Evolutionary conservation across 2,888 invertebrate genomes (phyloP).

Genomic region (Epirrhoe tristata): DNA sequence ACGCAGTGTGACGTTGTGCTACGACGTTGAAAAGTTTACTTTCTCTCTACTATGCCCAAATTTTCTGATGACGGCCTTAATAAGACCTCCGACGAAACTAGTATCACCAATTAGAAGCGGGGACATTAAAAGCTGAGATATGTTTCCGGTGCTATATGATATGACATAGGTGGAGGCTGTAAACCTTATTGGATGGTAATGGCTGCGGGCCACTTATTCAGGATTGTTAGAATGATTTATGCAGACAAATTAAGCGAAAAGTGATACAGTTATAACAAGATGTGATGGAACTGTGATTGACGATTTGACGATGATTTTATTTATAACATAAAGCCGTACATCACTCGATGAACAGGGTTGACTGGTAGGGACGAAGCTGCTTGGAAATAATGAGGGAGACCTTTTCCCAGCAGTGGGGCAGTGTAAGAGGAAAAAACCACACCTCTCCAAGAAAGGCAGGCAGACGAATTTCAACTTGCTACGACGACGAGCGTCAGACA

Average conservation of each 20-base stretch:
- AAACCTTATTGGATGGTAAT: slow-evolving; percentile 47
- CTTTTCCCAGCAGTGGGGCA: too few species aligned
- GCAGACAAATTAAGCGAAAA: slow-evolving; percentile 25
- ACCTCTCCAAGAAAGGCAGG: too few species aligned
- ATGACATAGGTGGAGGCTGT: slow-evolving; percentile 42
- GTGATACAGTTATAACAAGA: slow-evolving; percentile 21
- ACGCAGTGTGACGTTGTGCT: neutral
- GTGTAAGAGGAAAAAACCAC: too few species aligned
- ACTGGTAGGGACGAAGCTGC: too few species aligned
- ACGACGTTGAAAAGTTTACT: slow-evolving; percentile 13
- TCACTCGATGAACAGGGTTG: too few species aligned
- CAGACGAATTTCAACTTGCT: too few species aligned
- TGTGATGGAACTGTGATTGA: neutral
- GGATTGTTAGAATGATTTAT: slow-evolving; percentile 34
- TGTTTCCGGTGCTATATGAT: slow-evolving; percentile 76
- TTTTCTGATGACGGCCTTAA: slow-evolving; percentile 41
- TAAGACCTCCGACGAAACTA: slow-evolving; percentile 46
- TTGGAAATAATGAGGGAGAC: too few species aligned
- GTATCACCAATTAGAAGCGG: slow-evolving; percentile 62
- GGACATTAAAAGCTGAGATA: slow-evolving; percentile 67
- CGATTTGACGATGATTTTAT: neutral
- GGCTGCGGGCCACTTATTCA: slow-evolving; percentile 36
- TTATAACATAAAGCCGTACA: too few species aligned
- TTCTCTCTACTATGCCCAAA: slow-evolving; percentile 18
- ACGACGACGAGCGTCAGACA: too few species aligned